Percentiles rank a stretch among this genome's conserved stretches.
These are phyloP conservation scores for Tachyglossus aculeatus DNA, from an alignment of 2,797 vertebrate genomes.

Conservation along the genomic window DNA sequence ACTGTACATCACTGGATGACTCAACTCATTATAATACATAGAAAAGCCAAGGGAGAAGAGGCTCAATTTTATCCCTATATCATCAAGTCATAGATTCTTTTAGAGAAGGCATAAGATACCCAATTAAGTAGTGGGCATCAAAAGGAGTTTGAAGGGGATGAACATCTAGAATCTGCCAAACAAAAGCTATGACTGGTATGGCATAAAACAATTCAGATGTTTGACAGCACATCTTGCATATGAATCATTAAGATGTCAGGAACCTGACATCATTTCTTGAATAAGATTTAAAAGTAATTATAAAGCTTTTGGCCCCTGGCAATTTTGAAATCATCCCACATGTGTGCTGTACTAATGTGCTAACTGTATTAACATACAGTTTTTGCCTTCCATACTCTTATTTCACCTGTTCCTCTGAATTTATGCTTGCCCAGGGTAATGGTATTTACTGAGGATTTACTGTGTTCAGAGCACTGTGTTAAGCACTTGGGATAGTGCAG, in stretches of 20 bases:
- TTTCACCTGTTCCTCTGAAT: too few species aligned
- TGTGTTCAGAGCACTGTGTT: too few species aligned
- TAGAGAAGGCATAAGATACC: neutral
- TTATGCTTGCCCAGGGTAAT: too few species aligned
- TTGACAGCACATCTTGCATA: slow-evolving; percentile 21
- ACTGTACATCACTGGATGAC: too few species aligned
- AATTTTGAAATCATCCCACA: neutral
- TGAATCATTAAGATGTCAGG: neutral
- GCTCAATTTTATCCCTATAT: neutral
- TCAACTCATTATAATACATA: neutral
- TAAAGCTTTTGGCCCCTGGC: slow-evolving; percentile 11
- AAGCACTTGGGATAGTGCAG: too few species aligned
- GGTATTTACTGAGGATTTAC: too few species aligned
- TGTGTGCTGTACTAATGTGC: too few species aligned
- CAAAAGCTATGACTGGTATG: slow-evolving; percentile 40
- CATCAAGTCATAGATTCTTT: neutral
- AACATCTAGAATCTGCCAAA: slow-evolving; percentile 17
- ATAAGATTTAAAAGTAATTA: slow-evolving; percentile 34
- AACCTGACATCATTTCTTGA: slow-evolving; percentile 33
- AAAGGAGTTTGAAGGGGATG: neutral
- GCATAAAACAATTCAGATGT: slow-evolving; percentile 32
- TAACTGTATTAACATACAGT: too few species aligned
- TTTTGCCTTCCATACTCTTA: too few species aligned
- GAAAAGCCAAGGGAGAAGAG: neutral
- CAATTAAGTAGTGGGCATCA: rapidly evolving